A percentile compares a stretch with the other conserved stretches of the same genome.
phyloP scores from a whole-genome alignment of 2,888 invertebrate genomes.

The Tryphoninae sp. region DNA sequence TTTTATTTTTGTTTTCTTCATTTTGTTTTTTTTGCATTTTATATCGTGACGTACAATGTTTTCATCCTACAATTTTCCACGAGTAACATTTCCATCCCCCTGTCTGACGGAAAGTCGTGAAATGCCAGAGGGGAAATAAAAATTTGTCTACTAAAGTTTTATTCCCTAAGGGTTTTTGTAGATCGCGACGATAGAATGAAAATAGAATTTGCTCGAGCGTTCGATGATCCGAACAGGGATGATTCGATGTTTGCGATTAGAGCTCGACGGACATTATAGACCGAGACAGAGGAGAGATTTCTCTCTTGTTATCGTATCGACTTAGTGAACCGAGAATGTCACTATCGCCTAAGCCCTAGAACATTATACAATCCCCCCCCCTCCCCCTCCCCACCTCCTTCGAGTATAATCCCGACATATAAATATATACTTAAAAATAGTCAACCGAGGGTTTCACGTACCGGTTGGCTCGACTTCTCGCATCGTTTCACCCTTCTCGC shows the following conservation, averaged over 20 bases:
- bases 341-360: background rate
- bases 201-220: background rate
- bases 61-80: constrained; percentile 23
- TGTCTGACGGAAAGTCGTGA: too few species aligned
- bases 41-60: constrained; percentile 4
- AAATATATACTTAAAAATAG: constrained; percentile 6
- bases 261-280: constrained; percentile 30
- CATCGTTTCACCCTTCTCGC: constrained; percentile 10
- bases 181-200: too few species aligned
- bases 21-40: background rate
- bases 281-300: background rate
- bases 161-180: too few species aligned
- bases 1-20: constrained; percentile 4
- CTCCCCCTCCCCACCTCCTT: too few species aligned
- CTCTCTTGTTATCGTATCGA: constrained; percentile 33
- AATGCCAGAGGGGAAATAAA: too few species aligned
- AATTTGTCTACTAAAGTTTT: too few species aligned
- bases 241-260: constrained; percentile 42
- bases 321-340: constrained; percentile 32
- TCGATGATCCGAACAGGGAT: background rate
- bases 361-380: background rate
- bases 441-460: constrained; percentile 4
- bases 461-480: background rate
- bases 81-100: too few species aligned
- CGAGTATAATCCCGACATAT: constrained; percentile 5